phyloP scores from a whole-genome alignment of 2,888 invertebrate species.

The Drosophila meridionalis region DNA sequence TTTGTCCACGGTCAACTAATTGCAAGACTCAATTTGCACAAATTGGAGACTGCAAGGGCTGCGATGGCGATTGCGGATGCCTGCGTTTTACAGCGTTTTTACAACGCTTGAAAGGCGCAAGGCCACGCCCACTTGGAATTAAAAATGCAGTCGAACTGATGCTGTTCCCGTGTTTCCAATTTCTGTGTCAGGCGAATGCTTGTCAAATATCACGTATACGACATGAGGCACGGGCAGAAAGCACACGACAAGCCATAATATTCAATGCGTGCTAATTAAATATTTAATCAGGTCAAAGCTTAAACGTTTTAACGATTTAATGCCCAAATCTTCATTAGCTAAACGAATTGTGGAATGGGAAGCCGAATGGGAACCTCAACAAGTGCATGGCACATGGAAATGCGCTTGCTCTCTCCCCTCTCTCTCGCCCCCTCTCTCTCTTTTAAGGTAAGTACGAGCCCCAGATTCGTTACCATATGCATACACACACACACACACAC shows the following conservation, averaged over 20 bases:
- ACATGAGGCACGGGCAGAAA: constrained; percentile 56
- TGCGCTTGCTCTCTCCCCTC: constrained; percentile 16
- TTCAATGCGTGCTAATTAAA: constrained; percentile 71
- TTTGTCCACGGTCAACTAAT: constrained; percentile 45
- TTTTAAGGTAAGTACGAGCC: not conserved
- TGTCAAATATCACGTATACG: constrained; percentile 80
- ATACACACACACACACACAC: not conserved
- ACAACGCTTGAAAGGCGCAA: constrained; percentile 19
- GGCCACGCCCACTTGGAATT: constrained; percentile 17
- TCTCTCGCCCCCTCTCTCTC: constrained; percentile 20
- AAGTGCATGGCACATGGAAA: constrained; percentile 24
- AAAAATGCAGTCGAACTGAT: constrained; percentile 51
- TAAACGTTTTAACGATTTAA: constrained; percentile 60
- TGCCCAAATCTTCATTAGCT: constrained; percentile 58
- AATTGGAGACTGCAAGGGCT: constrained; percentile 41
- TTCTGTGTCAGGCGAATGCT: constrained; percentile 34
- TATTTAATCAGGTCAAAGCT: constrained; percentile 70
- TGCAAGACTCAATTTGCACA: constrained; percentile 69
- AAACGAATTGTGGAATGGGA: constrained; percentile 30
- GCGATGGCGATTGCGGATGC: not conserved
- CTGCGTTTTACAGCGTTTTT: constrained; percentile 65
- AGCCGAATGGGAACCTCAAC: constrained; percentile 21
- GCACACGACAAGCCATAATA: constrained; percentile 36
- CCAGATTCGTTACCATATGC: constrained; percentile 19
- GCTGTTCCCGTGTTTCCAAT: constrained; percentile 15